Evolutionary conservation across 2,113 vertebrate genomes (phyloP), one percentile per base, ranked within the genome.

Genomic region (Lepisosteus osseus): DNA sequence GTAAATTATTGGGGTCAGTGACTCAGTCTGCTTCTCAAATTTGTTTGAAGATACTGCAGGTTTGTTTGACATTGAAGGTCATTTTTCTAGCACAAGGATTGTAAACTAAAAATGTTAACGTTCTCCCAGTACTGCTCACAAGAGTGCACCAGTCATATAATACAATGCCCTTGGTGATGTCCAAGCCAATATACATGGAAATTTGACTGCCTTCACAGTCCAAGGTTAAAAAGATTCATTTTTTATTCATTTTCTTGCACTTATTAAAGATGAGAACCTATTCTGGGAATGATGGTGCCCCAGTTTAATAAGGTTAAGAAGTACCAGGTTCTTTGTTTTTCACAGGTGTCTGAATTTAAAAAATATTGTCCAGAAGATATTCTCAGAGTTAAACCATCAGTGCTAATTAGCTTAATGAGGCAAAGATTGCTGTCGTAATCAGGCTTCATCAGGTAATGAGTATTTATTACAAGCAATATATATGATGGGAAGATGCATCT

Each of bases 391-490:
- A 80, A 85, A 82, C 85, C 80, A 84, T 85, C 86, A 86, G 79
- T 87, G 88, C 86, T 91, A 91, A 92, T 92, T 88, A 91, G 89
- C 86, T 84, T 91, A 93, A 93, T 92, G 91, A 92, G 88, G 79
- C 91, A 91, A 89, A 91, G 86, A 92, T 90, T 92, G 91, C 89
- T 82, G 87, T 85, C 86, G 89, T 91, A 91, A 91, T 92, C 90
- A 92, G 88, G 90, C 88, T 80, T 91, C 90, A 92, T 93, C 92
- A 92, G 86, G 90, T 92, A 89, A 92, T 92, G 89, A 91, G 90
- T 91, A 90, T 93, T 93, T 92, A 92, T 93, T 93, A 89, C 90
- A 86, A 76, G 84, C 86, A 84, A 87, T 85, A 82, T 75, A 90
- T 82, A 84, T 84, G 88, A 90, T 88, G 9, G 47, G 87, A 86